Evolutionary conservation across 2,113 vertebrate genomes (phyloP), one percentile per base, ranked within the genome.

Genomic region (Pseudorectes ferrugineus): DNA sequence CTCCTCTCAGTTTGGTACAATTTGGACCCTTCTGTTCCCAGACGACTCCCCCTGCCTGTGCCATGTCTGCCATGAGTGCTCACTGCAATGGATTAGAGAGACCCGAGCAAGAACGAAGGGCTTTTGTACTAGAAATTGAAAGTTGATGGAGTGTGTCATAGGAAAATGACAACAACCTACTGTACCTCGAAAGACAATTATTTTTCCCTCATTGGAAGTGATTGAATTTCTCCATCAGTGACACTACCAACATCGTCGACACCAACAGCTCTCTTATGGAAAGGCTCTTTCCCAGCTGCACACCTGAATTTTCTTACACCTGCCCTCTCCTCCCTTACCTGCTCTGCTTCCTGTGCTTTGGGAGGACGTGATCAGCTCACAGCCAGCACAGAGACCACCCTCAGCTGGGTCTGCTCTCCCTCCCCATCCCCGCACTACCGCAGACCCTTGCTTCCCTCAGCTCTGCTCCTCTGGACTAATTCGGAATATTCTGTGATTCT

Each of bases 91-190:
- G 89, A 92, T 92, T 85, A 89, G 92, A 89, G 55, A 85, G 82
- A 81, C 85, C 72, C 4, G 2, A 84, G 85, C 59, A 67, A 85
- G 81, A 88, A 77, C 5, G 36, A 94, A 92, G 81, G 78, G 93
- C 82, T 93, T 95, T 78, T 89, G 85, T 93, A 89, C 86, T 74
- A 82, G 83, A 96, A 97, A 96, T 96, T 96, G 96, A 97, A 97
- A 96, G 77, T 48, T 96, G 95, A 95, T 96, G 97, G 96, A 95
- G 95, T 97, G 95, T 96, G 95, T 96, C 96, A 89, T 68, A 83
- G 94, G 96, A 90, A 97, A 95, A 97, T 96, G 95, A 96, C 93
- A 95, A 87, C 95, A 95, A 92, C 85, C 88, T 91, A 92, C 87
- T 93, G 89, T 91, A 89, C 87, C 93, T 95, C 83, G 4, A 95